phyloP scores from a whole-genome alignment of 2,113 vertebrate genomes.

The Apodemus sylvaticus region DNA sequence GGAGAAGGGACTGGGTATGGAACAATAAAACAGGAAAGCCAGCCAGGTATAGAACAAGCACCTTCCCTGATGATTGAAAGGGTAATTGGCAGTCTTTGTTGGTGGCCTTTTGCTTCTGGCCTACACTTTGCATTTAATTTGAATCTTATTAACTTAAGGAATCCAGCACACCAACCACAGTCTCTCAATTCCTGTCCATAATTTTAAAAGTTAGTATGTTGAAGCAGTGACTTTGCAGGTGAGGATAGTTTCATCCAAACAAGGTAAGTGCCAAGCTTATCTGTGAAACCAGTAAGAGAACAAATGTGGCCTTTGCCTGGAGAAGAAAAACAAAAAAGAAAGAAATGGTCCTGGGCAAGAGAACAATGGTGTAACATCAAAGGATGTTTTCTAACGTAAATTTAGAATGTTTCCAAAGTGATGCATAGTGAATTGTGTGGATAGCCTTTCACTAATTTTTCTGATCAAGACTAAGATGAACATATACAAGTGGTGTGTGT shows the following conservation, averaged over 20 bases:
- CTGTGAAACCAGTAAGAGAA: neutral
- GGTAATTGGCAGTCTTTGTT: neutral
- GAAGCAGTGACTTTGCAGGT: slow-evolving; percentile 42
- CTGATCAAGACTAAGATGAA: neutral
- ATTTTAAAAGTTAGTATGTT: slow-evolving; percentile 52
- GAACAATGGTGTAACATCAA: neutral
- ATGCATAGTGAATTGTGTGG: neutral
- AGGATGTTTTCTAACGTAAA: neutral
- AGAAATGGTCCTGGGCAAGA: neutral
- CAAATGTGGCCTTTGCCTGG: neutral
- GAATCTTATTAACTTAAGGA: slow-evolving; percentile 70
- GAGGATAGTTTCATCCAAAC: neutral
- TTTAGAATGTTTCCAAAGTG: neutral
- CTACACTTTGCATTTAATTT: slow-evolving; percentile 66
- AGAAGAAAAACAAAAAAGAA: neutral
- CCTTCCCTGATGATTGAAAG: slow-evolving; percentile 1
- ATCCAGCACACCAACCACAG: slow-evolving; percentile 14
- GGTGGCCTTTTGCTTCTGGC: slow-evolving; percentile 37
- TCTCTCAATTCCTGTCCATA: slow-evolving; percentile 49
- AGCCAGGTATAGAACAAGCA: neutral
- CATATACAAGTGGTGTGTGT: neutral
- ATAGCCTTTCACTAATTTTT: neutral
- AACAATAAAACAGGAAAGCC: neutral
- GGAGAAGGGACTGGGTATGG: too few relatives aligned
- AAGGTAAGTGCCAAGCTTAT: slow-evolving; percentile 39